Conservation (phyloP, 2,113 vertebrate species). For the Glaucidium brasilianum region DNA sequence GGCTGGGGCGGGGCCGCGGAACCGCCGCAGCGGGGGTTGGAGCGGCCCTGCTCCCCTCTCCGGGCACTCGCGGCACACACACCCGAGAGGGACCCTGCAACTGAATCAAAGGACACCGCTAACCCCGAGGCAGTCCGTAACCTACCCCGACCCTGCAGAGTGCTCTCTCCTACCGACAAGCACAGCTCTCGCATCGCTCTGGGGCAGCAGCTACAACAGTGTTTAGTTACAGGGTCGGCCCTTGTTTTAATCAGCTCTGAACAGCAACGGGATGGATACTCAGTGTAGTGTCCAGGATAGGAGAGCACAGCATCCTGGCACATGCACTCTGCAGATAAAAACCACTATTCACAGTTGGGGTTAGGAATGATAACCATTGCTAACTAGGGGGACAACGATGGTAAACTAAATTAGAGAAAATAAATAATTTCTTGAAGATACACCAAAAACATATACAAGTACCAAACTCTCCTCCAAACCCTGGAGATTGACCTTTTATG, state of each 20-base stretch:
- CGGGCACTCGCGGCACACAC: no score
- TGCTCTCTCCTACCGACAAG: accelerated
- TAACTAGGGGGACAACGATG: accelerated
- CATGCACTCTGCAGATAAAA: neutral
- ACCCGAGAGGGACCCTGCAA: neutral
- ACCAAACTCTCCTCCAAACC: neutral
- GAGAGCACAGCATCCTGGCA: no score
- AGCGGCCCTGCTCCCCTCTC: no score
- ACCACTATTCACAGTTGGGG: accelerated
- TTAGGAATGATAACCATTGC: accelerated
- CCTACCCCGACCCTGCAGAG: accelerated
- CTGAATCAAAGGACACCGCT: neutral
- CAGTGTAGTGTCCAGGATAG: no score
- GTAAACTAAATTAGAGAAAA: neutral
- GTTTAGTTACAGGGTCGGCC: accelerated
- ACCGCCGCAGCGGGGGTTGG: no score
- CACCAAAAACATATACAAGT: accelerated
- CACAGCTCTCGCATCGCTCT: accelerated
- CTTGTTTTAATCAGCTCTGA: accelerated
- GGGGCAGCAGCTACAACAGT: accelerated
- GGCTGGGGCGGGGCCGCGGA: no score
- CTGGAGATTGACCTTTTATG: accelerated
- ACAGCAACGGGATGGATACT: neutral
- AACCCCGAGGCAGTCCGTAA: neutral
- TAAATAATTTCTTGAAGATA: neutral